Evolutionary conservation across 2,113 vertebrate species (phyloP), one percentile per base, ranked within the genome.

Genomic region (Pteronura brasiliensis): DNA sequence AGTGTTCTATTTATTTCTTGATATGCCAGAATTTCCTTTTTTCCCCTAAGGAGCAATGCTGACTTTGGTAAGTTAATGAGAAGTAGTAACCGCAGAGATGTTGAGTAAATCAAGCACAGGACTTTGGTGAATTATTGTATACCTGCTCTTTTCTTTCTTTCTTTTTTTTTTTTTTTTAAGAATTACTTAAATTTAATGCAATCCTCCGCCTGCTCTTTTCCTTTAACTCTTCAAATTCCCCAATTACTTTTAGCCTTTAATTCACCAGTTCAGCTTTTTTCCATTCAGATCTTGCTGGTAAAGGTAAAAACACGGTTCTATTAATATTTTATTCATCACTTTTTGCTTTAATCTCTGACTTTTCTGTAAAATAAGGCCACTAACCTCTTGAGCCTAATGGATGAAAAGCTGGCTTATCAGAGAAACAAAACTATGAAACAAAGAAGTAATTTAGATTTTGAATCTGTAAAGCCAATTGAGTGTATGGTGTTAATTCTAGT

Each of bases 31-130:
- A 65, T 97, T 96, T 97, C 44, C 31, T 74, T 83, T 90, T 27
- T 80, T 39, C 12, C 61, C 63, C 55, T 52, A n/a, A 96, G 92
- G 92, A 97, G 95, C 42, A 21, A 23, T 85, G 92, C 83, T 95
- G 81, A 81, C 84, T 97, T 92, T 63, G 81, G 97, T 97, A 88
- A 95, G 65, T 93, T 97, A 98, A 96, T 92, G 93, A 95, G 80
- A 97, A 97, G 83, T 79, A 88, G 83, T 93, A 63, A 96, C 86
- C 77, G 69, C 18, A 55, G 88, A 65, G 47, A 94, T 20, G 52
- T 61, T 76, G 80, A 71, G 61, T 69, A 95, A 93, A 95, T 82
- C 69, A 86, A 91, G 55, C 34, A 71, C 79, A 87, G n/a, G 79
- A 82, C 71, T 86, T 84, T 69, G 25, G 52, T 90, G 92, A 88